Conservation (phyloP, 2,888 invertebrate genomes). For the Diaprepes abbreviatus region DNA sequence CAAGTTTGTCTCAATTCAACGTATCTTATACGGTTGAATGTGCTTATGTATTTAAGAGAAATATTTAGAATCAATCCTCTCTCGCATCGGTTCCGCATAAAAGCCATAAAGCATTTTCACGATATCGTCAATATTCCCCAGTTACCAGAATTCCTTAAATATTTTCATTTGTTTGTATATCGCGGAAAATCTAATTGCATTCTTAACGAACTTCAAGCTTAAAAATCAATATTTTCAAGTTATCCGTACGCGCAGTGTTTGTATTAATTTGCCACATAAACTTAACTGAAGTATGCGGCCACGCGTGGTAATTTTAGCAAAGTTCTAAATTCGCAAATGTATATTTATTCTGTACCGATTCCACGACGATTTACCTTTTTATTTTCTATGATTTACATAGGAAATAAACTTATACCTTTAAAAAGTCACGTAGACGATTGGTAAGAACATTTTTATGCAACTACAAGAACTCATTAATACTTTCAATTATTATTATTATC, state of each 20-base stretch:
- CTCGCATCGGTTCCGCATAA: no score
- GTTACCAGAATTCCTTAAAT: neutral
- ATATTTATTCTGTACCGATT: conserved; percentile 19
- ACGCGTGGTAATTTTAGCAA: conserved; percentile 20
- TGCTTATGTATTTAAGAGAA: no score
- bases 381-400: conserved; percentile 17
- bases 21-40: no score
- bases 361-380: conserved; percentile 7
- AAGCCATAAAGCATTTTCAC: no score
- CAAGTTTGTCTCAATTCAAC: no score
- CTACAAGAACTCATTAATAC: neutral
- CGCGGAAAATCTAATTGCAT: neutral
- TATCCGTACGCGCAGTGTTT: conserved; percentile 7
- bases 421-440: conserved; percentile 15
- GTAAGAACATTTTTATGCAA: neutral
- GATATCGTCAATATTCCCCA: neutral
- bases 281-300: conserved; percentile 15
- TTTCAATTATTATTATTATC: no score
- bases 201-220: conserved; percentile 4
- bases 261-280: conserved; percentile 19
- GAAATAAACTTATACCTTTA: conserved; percentile 9
- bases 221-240: conserved; percentile 21
- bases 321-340: conserved; percentile 25
- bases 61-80: no score
- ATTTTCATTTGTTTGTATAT: neutral